phyloP scores from a whole-genome alignment of 2,888 invertebrate species.

The Tillus elongatus region DNA sequence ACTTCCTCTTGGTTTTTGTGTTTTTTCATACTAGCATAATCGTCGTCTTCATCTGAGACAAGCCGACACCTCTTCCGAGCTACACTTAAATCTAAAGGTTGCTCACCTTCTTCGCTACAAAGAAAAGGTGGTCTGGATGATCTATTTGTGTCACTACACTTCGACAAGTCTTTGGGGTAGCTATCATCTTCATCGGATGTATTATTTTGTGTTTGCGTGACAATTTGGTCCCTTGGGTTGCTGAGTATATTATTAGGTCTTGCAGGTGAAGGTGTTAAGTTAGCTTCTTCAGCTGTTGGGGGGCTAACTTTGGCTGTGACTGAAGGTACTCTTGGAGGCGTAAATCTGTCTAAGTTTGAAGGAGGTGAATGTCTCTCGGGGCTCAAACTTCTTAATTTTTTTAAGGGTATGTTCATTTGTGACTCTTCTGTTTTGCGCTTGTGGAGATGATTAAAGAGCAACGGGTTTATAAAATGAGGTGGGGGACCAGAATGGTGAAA shows the following conservation, averaged over 20 bases:
- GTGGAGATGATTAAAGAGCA: conserved; percentile 52
- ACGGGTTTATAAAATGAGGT: conserved; percentile 53
- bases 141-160: conserved; percentile 23
- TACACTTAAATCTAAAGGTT: conserved; percentile 68
- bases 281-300: conserved; percentile 57
- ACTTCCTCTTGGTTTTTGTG: conserved; percentile 19
- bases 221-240: conserved; percentile 19
- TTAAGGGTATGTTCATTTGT: conserved; percentile 42
- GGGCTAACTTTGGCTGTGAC: conserved; percentile 51
- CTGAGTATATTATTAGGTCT: conserved; percentile 42
- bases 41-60: conserved; percentile 12
- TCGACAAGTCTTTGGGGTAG: conserved; percentile 33
- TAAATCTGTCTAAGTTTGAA: conserved; percentile 43
- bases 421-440: conserved; percentile 43
- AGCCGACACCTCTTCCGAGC: conserved; percentile 35
- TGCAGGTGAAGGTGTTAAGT: conserved; percentile 57
- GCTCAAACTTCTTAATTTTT: conserved; percentile 23
- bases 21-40: conserved; percentile 14
- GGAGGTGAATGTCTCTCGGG: conserved; percentile 30
- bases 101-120: conserved; percentile 48
- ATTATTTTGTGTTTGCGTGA: conserved; percentile 13
- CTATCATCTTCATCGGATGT: conserved; percentile 27
- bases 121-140: too few relatives aligned
- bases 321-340: conserved; percentile 48
- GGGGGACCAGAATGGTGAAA: conserved; percentile 43